Percentiles rank a stretch among this genome's conserved stretches.
Conservation (phyloP, 23 tunicate species). For the Aplidium turbinatum region DNA sequence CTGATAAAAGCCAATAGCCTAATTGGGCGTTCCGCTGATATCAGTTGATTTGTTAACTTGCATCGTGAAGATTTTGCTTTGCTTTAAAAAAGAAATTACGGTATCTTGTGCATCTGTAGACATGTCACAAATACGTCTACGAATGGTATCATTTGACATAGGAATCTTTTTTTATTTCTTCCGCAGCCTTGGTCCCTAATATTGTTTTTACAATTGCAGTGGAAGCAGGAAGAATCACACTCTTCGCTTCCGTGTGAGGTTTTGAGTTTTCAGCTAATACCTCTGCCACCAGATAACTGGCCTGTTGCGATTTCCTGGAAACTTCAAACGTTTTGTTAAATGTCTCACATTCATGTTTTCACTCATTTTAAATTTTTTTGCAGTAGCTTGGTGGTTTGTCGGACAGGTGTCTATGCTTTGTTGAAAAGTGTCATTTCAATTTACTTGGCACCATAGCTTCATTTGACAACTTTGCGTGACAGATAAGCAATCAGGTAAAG, state of each 20-base stretch:
- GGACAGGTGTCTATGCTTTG: constrained; percentile 12
- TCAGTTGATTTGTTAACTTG: constrained; percentile 34
- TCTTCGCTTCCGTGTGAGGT: constrained; percentile 29
- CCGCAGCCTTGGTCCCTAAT: constrained; percentile 23
- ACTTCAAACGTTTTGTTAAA: constrained; percentile 20
- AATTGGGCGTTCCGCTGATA: constrained; percentile 22
- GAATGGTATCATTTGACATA: constrained; percentile 28
- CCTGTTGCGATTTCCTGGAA: constrained; percentile 20
- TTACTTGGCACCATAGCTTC: too few species aligned
- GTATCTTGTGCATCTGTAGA: constrained; percentile 15
- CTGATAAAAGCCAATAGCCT: constrained; percentile 20
- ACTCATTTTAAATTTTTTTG: constrained; percentile 19
- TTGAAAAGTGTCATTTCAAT: constrained; percentile 25
- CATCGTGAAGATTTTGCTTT: constrained; percentile 31
- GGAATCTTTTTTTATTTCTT: constrained; percentile 20
- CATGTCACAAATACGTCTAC: constrained; percentile 31
- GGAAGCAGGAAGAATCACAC: constrained; percentile 21
- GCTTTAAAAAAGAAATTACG: constrained; percentile 20
- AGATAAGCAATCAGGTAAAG: too few species aligned
- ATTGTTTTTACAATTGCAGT: constrained; percentile 25
- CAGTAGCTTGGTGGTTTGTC: constrained; percentile 10
- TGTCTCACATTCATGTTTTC: constrained; percentile 19
- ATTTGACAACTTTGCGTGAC: too few species aligned
- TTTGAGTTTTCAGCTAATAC: constrained; percentile 30
- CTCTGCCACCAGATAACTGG: constrained; percentile 25